phyloP scores from a whole-genome alignment of 2,888 invertebrate genomes.

The Smittia sp. region DNA sequence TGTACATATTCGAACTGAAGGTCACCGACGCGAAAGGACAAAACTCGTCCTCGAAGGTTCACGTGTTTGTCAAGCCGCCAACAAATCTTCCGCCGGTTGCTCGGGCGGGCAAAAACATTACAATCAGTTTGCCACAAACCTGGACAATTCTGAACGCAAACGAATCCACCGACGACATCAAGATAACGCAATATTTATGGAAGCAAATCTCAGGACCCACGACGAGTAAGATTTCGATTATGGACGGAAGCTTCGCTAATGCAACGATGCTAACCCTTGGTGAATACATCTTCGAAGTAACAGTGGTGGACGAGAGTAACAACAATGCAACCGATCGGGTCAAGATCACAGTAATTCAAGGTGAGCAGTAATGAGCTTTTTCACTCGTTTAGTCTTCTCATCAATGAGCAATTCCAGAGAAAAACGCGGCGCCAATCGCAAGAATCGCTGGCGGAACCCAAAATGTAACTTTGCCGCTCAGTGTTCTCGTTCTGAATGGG shows the following conservation, averaged over 20 bases:
- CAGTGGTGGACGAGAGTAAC: constrained; percentile 80
- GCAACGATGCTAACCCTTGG: constrained; percentile 81
- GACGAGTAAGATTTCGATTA: constrained; percentile 57
- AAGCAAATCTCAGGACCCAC: constrained; percentile 71
- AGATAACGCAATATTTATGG: constrained; percentile 81
- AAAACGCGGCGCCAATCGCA: constrained; percentile 84
- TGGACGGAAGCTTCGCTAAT: constrained; percentile 68
- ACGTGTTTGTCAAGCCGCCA: constrained; percentile 89
- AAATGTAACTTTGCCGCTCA: constrained; percentile 70
- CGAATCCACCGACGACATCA: constrained; percentile 77
- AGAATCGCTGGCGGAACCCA: constrained; percentile 80
- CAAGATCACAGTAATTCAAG: constrained; percentile 77
- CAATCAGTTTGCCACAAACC: constrained; percentile 79
- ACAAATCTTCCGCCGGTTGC: constrained; percentile 81
- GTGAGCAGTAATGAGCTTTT: too few relatives aligned
- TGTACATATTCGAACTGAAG: constrained; percentile 89
- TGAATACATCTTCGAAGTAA: constrained; percentile 74
- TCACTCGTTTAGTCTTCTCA: constrained; percentile 45
- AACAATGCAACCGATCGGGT: constrained; percentile 73
- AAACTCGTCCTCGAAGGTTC: constrained; percentile 80
- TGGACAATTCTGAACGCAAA: constrained; percentile 78
- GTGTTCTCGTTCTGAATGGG: constrained; percentile 78
- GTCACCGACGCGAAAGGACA: constrained; percentile 91
- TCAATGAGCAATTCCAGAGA: constrained; percentile 59
- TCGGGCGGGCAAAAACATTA: constrained; percentile 62